These are phyloP conservation scores for Mimachlamys varia DNA, from an alignment of 2,888 invertebrate species.

Conservation along the genomic window DNA sequence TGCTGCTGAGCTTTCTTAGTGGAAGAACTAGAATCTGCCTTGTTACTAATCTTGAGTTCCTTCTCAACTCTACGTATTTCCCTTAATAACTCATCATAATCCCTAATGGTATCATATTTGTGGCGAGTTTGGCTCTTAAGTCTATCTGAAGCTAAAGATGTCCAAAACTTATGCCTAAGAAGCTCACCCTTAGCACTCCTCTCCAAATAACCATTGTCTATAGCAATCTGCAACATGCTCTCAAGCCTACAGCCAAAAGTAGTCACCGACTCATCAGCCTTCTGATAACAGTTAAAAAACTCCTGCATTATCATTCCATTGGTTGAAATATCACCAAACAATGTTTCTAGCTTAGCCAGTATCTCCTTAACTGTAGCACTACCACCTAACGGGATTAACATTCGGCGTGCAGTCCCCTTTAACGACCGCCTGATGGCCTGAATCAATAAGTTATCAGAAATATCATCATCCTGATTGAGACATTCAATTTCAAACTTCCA, in stretches of 20 bases:
- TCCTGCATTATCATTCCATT: conserved; percentile 44
- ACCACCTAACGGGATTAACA: conserved; percentile 38
- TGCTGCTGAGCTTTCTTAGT: too few species aligned
- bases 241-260: conserved; percentile 49
- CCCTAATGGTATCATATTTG: conserved; percentile 25
- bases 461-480: background rate
- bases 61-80: conserved; percentile 41
- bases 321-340: conserved; percentile 38
- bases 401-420: conserved; percentile 23
- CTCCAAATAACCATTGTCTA: conserved; percentile 38
- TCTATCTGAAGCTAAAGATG: conserved; percentile 24
- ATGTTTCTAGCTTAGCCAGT: background rate
- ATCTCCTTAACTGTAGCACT: background rate
- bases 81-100: conserved; percentile 39
- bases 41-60: background rate
- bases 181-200: conserved; percentile 41
- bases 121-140: conserved; percentile 49
- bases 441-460: background rate
- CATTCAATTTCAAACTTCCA: conserved; percentile 38
- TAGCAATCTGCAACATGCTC: conserved; percentile 35
- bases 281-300: conserved; percentile 43
- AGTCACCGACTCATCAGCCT: conserved; percentile 42
- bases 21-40: too few species aligned
- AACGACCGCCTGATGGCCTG: conserved; percentile 41
- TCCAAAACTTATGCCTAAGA: conserved; percentile 49